These are phyloP conservation scores for Stegodyphus dumicola DNA, from an alignment of 1,140 invertebrate species.

Conservation along the genomic window DNA sequence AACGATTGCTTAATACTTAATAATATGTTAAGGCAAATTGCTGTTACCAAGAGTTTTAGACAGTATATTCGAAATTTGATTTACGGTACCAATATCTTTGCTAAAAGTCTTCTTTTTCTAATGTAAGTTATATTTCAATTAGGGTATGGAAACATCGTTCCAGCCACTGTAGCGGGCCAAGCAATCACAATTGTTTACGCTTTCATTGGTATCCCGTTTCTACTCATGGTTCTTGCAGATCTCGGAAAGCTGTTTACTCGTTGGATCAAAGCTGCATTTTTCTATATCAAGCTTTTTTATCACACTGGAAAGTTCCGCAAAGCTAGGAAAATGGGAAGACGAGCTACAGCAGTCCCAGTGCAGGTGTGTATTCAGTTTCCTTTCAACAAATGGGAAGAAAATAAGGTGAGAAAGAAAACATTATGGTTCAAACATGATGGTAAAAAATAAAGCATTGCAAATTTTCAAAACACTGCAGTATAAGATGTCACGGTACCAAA, in stretches of 20 bases:
- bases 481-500: too few relatives aligned
- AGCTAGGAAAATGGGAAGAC: conserved; percentile 48
- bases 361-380: conserved; percentile 72
- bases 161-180: conserved; percentile 84
- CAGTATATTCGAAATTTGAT: too few relatives aligned
- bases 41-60: too few relatives aligned
- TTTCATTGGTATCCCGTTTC: conserved; percentile 93
- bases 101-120: too few relatives aligned
- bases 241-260: conserved; percentile 92
- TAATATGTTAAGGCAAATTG: too few relatives aligned
- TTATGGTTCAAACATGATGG: too few relatives aligned
- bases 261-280: conserved; percentile 93
- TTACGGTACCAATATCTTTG: too few relatives aligned
- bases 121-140: conserved; percentile 66
- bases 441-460: too few relatives aligned
- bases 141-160: conserved; percentile 95
- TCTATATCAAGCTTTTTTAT: conserved; percentile 85
- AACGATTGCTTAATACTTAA: too few relatives aligned
- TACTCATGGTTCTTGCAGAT: conserved; percentile 90
- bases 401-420: too few relatives aligned
- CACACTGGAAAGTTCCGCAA: conserved; percentile 75
- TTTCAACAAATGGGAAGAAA: neutral
- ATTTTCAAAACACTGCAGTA: too few relatives aligned
- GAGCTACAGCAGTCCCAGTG: conserved; percentile 74
- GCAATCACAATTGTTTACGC: conserved; percentile 93